Evolutionary conservation across 1,140 invertebrate genomes (phyloP).

Genomic region (Zaprionus gabonicus): DNA sequence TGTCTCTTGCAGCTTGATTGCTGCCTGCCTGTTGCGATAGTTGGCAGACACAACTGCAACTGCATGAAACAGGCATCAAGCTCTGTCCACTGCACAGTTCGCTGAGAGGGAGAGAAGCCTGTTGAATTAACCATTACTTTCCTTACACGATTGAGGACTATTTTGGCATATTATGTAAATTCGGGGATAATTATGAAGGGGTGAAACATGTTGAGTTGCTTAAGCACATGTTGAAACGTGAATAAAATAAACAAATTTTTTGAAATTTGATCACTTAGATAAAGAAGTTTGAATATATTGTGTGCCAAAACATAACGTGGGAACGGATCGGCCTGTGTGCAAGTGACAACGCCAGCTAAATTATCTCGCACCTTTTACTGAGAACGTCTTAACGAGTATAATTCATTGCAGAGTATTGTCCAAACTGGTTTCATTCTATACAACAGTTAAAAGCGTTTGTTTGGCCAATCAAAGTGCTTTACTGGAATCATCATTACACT

Average conservation of each 20-base stretch:
- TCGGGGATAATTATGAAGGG: background rate
- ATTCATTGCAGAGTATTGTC: no score
- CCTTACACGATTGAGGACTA: background rate
- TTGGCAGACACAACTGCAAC: background rate
- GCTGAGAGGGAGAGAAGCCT: background rate
- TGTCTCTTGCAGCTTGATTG: background rate
- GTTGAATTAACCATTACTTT: background rate
- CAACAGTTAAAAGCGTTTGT: no score
- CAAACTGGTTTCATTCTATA: no score
- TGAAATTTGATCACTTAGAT: background rate
- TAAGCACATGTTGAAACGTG: no score
- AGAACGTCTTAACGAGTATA: no score
- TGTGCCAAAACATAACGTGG: no score
- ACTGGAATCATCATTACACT: background rate
- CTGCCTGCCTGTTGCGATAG: constrained; percentile 3
- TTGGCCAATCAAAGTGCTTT: background rate
- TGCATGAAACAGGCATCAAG: background rate
- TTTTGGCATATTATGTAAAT: background rate
- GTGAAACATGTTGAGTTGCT: background rate
- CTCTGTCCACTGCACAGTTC: background rate
- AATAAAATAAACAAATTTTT: background rate
- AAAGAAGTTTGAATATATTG: no score
- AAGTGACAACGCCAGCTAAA: no score
- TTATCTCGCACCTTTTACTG: no score
- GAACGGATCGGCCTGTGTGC: no score